A percentile compares a stretch with the other conserved stretches of the same genome.
Conservation (phyloP, 2,797 vertebrate genomes). For the Graptemys geographica region DNA sequence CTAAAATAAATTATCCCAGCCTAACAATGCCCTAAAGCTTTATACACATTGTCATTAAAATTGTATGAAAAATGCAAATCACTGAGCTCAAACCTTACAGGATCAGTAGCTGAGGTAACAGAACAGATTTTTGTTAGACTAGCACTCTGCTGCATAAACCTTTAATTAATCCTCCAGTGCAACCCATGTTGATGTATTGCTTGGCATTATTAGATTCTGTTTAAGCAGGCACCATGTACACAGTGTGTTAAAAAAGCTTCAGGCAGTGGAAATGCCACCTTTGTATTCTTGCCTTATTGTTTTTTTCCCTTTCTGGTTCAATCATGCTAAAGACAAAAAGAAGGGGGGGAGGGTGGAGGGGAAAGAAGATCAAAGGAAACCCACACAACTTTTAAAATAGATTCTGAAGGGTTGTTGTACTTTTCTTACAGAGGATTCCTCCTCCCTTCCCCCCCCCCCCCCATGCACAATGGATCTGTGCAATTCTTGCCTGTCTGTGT, state of each 20-base stretch:
- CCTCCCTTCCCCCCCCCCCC: no score
- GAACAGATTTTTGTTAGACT: conserved; percentile 62
- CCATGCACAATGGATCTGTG: background rate
- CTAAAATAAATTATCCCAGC: conserved; percentile 6
- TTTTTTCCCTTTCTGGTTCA: conserved; percentile 13
- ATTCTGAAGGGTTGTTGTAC: conserved; percentile 12
- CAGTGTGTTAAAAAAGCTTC: conserved; percentile 53
- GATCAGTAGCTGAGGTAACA: conserved; percentile 65
- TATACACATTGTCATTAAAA: conserved; percentile 20
- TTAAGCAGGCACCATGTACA: conserved; percentile 43
- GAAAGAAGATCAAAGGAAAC: conserved; percentile 60
- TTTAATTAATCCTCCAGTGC: conserved; percentile 69
- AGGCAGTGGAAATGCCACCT: conserved; percentile 49
- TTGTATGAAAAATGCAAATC: conserved; percentile 66
- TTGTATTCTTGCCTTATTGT: conserved; percentile 18
- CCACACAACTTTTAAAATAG: conserved; percentile 61
- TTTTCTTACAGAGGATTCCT: conserved; percentile 24
- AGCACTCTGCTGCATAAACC: conserved; percentile 65
- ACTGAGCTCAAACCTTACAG: conserved; percentile 38
- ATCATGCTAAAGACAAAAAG: background rate
- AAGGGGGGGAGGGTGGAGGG: background rate
- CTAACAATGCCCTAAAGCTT: conserved; percentile 33
- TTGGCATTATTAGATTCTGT: conserved; percentile 51
- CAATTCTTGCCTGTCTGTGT: background rate
- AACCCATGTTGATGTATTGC: conserved; percentile 20